Base-by-base conservation (phyloP, 2,113 vertebrate species). In the Rostratula benghalensis region DNA sequence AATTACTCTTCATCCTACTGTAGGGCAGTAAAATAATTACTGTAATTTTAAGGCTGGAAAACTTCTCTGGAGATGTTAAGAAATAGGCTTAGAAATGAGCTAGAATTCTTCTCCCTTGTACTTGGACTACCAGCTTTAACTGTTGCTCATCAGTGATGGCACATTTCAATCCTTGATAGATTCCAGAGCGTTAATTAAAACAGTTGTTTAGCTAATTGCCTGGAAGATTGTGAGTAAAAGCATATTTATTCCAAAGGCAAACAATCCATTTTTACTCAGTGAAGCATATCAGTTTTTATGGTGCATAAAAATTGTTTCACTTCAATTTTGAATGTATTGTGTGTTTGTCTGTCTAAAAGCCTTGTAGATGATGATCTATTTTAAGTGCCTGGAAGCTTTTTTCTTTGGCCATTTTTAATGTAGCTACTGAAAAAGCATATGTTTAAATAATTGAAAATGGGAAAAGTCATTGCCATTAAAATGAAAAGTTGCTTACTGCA, bases 181-280 rank as follows among this genome's bases (percentile, higher is more conserved):
- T 94, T 94, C 93, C 83, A 67, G 91, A 92, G 91, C 0, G 11
- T 96, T 97, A 96, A 96, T 95, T 96, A 94, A 94, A 97, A 87
- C 57, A 91, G 89, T 94, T 94, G 94, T 96, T 96, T 89, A 95
- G 93, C 91, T 96, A 96, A 96, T 96, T 96, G 94, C 63, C 93
- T 94, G 92, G 83, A 93, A 95, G 65, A 96, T 83, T 96, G 89
- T 15, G 11, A 91, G 69, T 95, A 95, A 97, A 97, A 95, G 94
- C 91, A 43, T 89, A 87, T 96, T 96, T 96, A 94, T 89, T 96
- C 83, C 80, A 82, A 94, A 94, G 87, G 80, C 89, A 96, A 96
- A 93, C 96, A 96, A 94, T 95, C 83, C 61, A 87, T 92, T 96
- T 96, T 94, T 95, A 93, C 51, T 25, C 89, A 92, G 80, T 89